phyloP scores from a whole-genome alignment of 2,797 vertebrate genomes.

The Falco berigora region DNA sequence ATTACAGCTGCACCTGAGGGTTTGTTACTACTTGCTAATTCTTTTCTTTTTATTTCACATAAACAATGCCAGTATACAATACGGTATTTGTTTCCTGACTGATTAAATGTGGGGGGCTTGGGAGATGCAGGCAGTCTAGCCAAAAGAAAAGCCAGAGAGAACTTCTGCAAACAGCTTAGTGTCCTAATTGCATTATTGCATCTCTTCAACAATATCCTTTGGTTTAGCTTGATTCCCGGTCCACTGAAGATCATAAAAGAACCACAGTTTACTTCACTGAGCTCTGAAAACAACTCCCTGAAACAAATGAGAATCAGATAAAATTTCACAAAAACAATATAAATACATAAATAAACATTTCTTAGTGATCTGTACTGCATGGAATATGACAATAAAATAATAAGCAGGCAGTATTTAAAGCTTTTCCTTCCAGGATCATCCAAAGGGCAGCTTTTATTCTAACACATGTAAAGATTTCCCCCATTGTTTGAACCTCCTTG shows the following conservation, averaged over 20 bases:
- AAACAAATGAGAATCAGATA: background rate
- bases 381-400: background rate
- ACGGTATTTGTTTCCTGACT: background rate
- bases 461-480: background rate
- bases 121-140: background rate
- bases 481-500: background rate
- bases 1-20: background rate
- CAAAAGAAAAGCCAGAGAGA: background rate
- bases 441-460: constrained; percentile 44
- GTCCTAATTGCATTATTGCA: background rate
- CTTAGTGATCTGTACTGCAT: background rate
- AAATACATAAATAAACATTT: background rate
- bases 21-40: background rate
- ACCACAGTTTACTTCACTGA: background rate
- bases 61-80: background rate
- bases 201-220: background rate
- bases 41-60: background rate
- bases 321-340: background rate
- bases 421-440: background rate
- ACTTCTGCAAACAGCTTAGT: background rate
- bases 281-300: background rate
- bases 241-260: background rate
- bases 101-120: background rate
- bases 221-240: background rate
- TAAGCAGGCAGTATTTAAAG: background rate